Conservation (phyloP, 2,888 invertebrate species). For the Mylabris sibirica region DNA sequence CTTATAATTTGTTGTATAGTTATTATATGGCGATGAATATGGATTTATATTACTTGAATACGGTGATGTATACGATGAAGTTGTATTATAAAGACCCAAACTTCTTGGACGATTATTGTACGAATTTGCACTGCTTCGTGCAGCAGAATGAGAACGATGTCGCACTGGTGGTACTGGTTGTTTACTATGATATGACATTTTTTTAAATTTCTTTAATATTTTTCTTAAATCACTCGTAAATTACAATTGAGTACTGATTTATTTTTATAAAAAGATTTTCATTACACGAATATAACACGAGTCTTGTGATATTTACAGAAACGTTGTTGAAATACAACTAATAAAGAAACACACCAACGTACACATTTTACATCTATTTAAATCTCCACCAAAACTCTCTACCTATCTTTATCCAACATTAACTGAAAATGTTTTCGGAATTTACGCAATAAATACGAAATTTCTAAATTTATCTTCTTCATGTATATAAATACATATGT, state of each 20-base stretch:
- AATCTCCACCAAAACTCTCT: conserved; percentile 42
- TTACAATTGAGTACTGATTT: neutral
- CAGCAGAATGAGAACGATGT: conserved; percentile 56
- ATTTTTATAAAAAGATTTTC: conserved; percentile 7
- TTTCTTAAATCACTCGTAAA: conserved; percentile 17
- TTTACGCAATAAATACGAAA: neutral
- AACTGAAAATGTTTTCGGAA: neutral
- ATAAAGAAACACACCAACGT: conserved; percentile 27
- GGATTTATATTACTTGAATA: conserved; percentile 46
- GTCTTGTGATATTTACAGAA: neutral
- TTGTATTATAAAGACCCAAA: conserved; percentile 50
- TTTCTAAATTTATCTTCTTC: neutral
- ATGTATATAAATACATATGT: neutral
- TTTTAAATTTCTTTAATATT: conserved; percentile 21
- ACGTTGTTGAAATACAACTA: neutral
- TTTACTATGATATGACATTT: conserved; percentile 52
- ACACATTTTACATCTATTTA: conserved; percentile 37
- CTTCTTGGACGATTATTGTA: conserved; percentile 53
- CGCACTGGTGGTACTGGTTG: conserved; percentile 53
- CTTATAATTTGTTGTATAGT: conserved; percentile 54
- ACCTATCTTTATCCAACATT: conserved; percentile 42
- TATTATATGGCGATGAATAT: conserved; percentile 48
- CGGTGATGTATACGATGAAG: conserved; percentile 42
- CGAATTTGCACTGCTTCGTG: conserved; percentile 43
- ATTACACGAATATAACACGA: neutral